Conservation (phyloP, 2,888 invertebrate species). For the Meteorus colon region DNA sequence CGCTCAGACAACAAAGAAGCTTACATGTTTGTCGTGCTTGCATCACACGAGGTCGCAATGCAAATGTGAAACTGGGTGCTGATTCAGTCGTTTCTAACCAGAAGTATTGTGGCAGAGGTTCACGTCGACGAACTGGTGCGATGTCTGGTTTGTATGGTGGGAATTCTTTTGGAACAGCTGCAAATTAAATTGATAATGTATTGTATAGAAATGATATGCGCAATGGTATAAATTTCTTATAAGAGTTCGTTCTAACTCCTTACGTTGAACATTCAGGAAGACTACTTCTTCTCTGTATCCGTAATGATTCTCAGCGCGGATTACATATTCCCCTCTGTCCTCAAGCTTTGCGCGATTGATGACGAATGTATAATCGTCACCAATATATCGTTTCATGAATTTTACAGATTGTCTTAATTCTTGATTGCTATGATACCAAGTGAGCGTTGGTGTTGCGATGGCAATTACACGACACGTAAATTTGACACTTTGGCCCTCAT, state of each 20-base stretch:
- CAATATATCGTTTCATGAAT: constrained; percentile 98
- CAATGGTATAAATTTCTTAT: neutral
- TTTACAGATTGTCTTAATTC: constrained; percentile 98
- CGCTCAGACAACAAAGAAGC: constrained; percentile 95
- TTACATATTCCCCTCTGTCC: constrained; percentile 97
- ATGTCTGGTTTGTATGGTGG: constrained; percentile 81
- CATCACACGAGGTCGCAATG: constrained; percentile 98
- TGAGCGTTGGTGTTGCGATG: constrained; percentile 93
- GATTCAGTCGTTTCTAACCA: constrained; percentile 95
- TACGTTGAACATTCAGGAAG: constrained; percentile 96
- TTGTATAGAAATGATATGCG: neutral
- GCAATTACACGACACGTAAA: constrained; percentile 98
- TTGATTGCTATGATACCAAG: constrained; percentile 95
- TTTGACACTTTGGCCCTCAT: constrained; percentile 97
- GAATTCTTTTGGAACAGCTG: constrained; percentile 84
- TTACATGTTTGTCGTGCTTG: constrained; percentile 97
- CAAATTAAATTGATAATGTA: constrained; percentile 39
- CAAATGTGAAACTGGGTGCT: constrained; percentile 98
- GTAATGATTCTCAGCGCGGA: constrained; percentile 96
- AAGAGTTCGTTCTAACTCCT: constrained; percentile 69
- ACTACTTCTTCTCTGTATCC: constrained; percentile 97
- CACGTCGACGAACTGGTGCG: constrained; percentile 84
- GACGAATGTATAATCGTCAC: constrained; percentile 97
- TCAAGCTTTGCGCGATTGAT: constrained; percentile 96
- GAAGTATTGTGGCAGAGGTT: constrained; percentile 88